Base-by-base conservation (phyloP, 37 sponge, comb jelly and placozoan species). In the Haliclona indistincta region DNA sequence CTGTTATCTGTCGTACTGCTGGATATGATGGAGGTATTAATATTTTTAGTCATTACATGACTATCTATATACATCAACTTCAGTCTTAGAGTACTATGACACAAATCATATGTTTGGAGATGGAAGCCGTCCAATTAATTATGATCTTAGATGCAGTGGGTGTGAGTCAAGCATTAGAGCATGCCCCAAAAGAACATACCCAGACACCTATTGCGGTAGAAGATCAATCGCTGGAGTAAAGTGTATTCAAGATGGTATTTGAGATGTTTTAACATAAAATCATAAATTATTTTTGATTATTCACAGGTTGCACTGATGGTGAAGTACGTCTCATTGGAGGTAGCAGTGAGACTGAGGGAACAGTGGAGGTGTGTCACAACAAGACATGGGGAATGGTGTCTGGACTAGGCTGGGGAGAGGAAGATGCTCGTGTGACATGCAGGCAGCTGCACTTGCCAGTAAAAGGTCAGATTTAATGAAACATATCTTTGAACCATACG, bases 81-180 rank as follows among this genome's bases (percentile, higher is more conserved):
- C n/a, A n/a, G n/a, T n/a, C n/a, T n/a, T n/a, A n/a, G n/a, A n/a
- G n/a, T n/a, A n/a, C n/a, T n/a, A n/a, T n/a, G n/a, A n/a, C n/a
- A n/a, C n/a, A n/a, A n/a, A n/a, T n/a, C n/a, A n/a, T n/a, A n/a
- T n/a, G n/a, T n/a, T n/a, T n/a, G n/a, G n/a, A n/a, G n/a, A n/a
- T n/a, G n/a, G n/a, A n/a, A n/a, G n/a, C n/a, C 26, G 60, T 25
- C 60, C 60, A n/a, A 58, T 58, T 58, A n/a, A 58, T 20, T 58
- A 20, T n/a, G n/a, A 58, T 58, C 6, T 58, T 20, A 7, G 6
- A 20, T 58, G 60, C n/a, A 11, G 7, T 6, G 60, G 60, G n/a
- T 58, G 25, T 6, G 60, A 58, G 28, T 58, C 60, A 25, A n/a
- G 7, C 23, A 7, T 58, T 11, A 25, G 26, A n/a, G 22, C 28